Conservation (phyloP, 2,888 invertebrate species). For the Stegana nigrithorax region DNA sequence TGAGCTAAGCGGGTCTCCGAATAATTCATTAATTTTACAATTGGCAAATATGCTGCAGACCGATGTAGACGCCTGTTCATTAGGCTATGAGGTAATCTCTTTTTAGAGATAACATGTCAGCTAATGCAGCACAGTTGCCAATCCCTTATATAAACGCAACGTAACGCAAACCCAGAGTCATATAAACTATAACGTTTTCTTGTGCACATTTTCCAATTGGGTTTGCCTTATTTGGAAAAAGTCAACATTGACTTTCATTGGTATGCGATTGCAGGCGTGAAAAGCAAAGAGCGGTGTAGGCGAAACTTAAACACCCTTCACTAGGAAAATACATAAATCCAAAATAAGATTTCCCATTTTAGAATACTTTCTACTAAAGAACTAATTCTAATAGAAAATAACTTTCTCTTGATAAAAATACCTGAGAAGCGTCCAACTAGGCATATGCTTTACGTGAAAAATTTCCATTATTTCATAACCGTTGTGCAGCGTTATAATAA, state of each 20-base stretch:
- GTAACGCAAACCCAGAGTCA: slow-evolving; percentile 18
- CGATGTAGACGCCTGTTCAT: slow-evolving; percentile 35
- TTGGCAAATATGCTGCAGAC: no score
- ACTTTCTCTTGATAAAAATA: no score
- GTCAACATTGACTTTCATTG: slow-evolving; percentile 17
- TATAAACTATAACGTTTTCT: neutral
- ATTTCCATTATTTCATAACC: no score
- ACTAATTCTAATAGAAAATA: no score
- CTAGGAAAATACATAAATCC: no score
- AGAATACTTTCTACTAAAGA: no score
- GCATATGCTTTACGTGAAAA: no score
- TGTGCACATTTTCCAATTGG: slow-evolving; percentile 1
- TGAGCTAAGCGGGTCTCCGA: no score
- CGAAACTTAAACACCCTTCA: slow-evolving; percentile 26
- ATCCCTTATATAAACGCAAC: slow-evolving; percentile 40
- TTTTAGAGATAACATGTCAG: no score
- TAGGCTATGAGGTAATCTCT: slow-evolving; percentile 43
- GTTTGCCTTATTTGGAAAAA: slow-evolving; percentile 2
- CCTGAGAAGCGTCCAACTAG: no score
- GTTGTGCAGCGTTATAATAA: no score
- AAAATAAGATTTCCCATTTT: no score
- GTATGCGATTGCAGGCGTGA: slow-evolving; percentile 35
- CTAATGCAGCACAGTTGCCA: slow-evolving; percentile 7
- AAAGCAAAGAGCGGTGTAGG: slow-evolving; percentile 4
- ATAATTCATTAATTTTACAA: neutral